Percentiles rank a stretch among this genome's conserved stretches.
Conservation (phyloP, 2,888 invertebrate species). For the Eupeodes latifasciatus region DNA sequence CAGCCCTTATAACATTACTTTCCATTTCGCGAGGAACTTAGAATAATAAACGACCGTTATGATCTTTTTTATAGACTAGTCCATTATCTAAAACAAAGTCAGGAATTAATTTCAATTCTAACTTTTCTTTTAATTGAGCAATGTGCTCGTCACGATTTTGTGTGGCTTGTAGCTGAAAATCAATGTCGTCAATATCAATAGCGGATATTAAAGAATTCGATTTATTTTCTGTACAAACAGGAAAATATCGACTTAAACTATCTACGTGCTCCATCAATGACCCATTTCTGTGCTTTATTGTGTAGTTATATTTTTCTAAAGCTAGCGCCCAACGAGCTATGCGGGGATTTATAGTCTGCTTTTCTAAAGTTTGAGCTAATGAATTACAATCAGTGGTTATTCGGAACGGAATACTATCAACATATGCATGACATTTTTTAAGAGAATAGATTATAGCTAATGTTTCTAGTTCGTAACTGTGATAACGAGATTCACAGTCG, state of each 20-base stretch:
- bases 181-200: too few relatives aligned
- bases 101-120: not conserved
- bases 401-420: conserved; percentile 31
- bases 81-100: too few relatives aligned
- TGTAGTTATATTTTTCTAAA: conserved; percentile 57
- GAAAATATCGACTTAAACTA: conserved; percentile 15
- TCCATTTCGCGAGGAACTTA: too few relatives aligned
- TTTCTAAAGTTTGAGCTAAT: conserved; percentile 43
- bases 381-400: conserved; percentile 45
- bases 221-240: not conserved
- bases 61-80: too few relatives aligned
- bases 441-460: conserved; percentile 32
- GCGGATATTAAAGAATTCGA: too few relatives aligned
- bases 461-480: conserved; percentile 60
- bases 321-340: conserved; percentile 79
- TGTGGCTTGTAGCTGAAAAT: too few relatives aligned
- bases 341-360: conserved; percentile 74
- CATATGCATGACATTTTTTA: conserved; percentile 17
- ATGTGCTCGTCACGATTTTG: too few relatives aligned
- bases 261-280: conserved; percentile 32
- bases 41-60: too few relatives aligned
- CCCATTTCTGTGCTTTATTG: conserved; percentile 20
- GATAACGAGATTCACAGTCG: conserved; percentile 78
- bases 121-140: not conserved
- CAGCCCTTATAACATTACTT: too few relatives aligned